phyloP scores from a whole-genome alignment of 2,797 vertebrate species.

The Enteromius viviparus region DNA sequence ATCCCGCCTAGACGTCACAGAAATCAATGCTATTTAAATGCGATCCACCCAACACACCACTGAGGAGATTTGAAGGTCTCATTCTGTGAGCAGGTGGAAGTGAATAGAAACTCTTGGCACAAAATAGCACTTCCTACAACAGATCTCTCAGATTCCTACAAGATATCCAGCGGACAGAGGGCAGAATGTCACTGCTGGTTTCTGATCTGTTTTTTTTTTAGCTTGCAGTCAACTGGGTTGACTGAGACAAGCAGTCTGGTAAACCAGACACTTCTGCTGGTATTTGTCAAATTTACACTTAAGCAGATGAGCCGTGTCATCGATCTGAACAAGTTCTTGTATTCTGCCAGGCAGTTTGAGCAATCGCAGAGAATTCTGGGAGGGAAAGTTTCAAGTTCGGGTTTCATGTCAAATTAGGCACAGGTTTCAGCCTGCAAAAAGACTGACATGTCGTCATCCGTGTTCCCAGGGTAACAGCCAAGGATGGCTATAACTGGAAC shows the following conservation, averaged over 20 bases:
- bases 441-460: conserved; percentile 32
- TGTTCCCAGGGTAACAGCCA: conserved; percentile 46
- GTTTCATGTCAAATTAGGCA: conserved; percentile 43
- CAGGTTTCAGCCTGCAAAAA: conserved; percentile 36
- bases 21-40: conserved; percentile 66
- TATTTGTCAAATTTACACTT: conserved; percentile 27
- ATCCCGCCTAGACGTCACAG: conserved; percentile 58
- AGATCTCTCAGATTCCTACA: neutral
- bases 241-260: conserved; percentile 6
- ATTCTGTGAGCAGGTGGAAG: conserved; percentile 22
- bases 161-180: neutral
- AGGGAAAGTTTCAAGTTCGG: conserved; percentile 36
- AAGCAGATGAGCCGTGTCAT: conserved; percentile 9
- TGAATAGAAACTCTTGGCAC: conserved; percentile 1
- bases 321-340: conserved; percentile 7
- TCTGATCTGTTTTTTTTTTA: neutral
- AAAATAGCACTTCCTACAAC: conserved; percentile 2
- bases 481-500: conserved; percentile 20
- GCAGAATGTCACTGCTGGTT: neutral
- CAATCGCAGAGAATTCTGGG: neutral
- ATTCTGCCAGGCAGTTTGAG: neutral
- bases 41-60: conserved; percentile 23
- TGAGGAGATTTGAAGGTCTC: conserved; percentile 25
- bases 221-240: conserved; percentile 10
- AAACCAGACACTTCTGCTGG: conserved; percentile 23